phyloP scores from a whole-genome alignment of 2,113 vertebrate genomes.

The Carassius auratus region DNA sequence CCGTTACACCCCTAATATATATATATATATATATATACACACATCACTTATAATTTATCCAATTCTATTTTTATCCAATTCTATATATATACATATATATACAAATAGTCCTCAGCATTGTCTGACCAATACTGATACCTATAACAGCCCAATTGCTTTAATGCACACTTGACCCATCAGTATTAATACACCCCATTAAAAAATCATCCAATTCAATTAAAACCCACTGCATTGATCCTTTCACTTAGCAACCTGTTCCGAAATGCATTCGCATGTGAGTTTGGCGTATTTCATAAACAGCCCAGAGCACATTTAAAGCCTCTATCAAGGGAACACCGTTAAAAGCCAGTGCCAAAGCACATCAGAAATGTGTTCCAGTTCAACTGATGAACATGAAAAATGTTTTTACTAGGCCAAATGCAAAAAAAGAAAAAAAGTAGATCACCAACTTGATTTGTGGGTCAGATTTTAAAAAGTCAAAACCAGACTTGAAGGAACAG shows the following conservation, averaged over 20 bases:
- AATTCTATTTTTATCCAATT: no score
- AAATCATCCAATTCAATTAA: not conserved
- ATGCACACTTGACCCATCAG: not conserved
- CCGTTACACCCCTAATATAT: no score
- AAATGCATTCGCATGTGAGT: not conserved
- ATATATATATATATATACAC: no score
- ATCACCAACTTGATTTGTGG: slow-evolving; percentile 65
- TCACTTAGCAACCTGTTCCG: not conserved
- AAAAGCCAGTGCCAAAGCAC: slow-evolving; percentile 49
- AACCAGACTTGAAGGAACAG: slow-evolving; percentile 25
- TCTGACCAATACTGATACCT: not conserved
- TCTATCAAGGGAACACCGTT: slow-evolving; percentile 20
- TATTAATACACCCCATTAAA: not conserved
- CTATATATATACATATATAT: no score
- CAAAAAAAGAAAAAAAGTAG: slow-evolving; percentile 62
- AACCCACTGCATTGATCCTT: not conserved
- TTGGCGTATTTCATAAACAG: slow-evolving; percentile 21
- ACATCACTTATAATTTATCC: no score
- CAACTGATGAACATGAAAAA: slow-evolving; percentile 46
- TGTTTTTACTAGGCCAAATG: slow-evolving; percentile 64
- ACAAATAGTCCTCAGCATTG: no score
- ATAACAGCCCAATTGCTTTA: not conserved
- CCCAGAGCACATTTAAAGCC: slow-evolving; percentile 15
- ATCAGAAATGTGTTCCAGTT: slow-evolving; percentile 60
- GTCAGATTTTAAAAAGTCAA: slow-evolving; percentile 54